These are phyloP conservation scores for Oligia fasciuncula DNA, from an alignment of 2,888 invertebrate genomes.

Conservation along the genomic window DNA sequence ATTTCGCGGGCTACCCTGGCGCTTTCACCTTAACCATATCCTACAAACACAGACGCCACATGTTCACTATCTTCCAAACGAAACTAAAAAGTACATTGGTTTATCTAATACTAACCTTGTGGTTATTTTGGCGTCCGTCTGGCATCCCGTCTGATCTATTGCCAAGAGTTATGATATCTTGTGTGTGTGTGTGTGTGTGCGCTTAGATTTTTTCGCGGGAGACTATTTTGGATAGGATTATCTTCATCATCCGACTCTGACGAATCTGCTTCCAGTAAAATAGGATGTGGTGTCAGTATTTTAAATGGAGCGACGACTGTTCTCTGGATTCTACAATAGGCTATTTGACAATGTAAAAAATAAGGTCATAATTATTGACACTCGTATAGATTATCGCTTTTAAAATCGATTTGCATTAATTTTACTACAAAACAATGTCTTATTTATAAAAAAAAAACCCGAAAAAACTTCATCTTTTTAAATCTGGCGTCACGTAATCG, in stretches of 20 bases:
- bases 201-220: constrained; percentile 11
- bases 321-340: neutral
- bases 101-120: constrained; percentile 41
- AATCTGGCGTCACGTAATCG: no score
- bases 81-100: constrained; percentile 31
- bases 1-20: no score
- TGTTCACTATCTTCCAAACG: neutral
- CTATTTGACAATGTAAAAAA: no score
- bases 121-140: constrained; percentile 62
- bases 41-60: neutral
- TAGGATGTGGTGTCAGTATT: constrained; percentile 6
- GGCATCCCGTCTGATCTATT: constrained; percentile 66
- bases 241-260: neutral
- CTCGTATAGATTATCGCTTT: no score
- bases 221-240: constrained; percentile 20
- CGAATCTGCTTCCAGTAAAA: neutral
- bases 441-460: no score
- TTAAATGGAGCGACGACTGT: neutral
- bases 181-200: constrained; percentile 23
- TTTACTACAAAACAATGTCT: no score
- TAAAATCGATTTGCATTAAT: no score
- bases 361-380: no score
- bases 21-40: no score
- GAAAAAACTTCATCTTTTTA: no score
- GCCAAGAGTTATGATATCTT: constrained; percentile 62